Evolutionary conservation across 2,113 vertebrate species (phyloP).

Genomic region (Leptosomus discolor): DNA sequence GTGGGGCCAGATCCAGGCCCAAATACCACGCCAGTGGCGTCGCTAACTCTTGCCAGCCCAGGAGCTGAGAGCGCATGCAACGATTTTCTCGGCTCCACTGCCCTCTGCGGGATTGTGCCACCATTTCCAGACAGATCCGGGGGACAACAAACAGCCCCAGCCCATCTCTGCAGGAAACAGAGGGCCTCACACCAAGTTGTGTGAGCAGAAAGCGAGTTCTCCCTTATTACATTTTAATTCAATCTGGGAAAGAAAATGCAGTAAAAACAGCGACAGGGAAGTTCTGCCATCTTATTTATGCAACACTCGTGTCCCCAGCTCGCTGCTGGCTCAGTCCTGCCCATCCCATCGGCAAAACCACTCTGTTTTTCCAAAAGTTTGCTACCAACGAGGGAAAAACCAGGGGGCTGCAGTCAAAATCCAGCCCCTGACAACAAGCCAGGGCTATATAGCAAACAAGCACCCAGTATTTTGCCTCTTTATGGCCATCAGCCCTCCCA

Average conservation of each 20-base stretch:
- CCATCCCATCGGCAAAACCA: neutral
- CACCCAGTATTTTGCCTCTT: neutral
- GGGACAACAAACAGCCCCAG: neutral
- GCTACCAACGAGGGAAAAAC: neutral
- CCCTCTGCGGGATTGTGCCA: slow-evolving; percentile 33
- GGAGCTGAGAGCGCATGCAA: neutral
- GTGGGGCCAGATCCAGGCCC: neutral
- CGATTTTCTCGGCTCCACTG: slow-evolving; percentile 26
- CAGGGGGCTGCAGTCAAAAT: neutral
- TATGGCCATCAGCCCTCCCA: neutral
- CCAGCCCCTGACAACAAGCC: accelerated
- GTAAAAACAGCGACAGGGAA: neutral
- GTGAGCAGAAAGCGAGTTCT: neutral
- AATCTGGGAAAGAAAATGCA: neutral
- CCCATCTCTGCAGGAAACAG: neutral
- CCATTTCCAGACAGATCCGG: neutral
- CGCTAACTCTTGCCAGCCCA: neutral
- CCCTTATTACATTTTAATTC: accelerated
- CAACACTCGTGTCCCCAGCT: accelerated
- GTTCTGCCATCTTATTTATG: neutral
- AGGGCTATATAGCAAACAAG: neutral
- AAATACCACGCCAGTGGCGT: accelerated
- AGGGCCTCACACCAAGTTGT: accelerated
- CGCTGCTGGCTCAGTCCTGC: neutral
- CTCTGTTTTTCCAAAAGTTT: neutral